Base-by-base conservation (phyloP, 1,140 invertebrate species). In the Hypsibius dujardini region DNA sequence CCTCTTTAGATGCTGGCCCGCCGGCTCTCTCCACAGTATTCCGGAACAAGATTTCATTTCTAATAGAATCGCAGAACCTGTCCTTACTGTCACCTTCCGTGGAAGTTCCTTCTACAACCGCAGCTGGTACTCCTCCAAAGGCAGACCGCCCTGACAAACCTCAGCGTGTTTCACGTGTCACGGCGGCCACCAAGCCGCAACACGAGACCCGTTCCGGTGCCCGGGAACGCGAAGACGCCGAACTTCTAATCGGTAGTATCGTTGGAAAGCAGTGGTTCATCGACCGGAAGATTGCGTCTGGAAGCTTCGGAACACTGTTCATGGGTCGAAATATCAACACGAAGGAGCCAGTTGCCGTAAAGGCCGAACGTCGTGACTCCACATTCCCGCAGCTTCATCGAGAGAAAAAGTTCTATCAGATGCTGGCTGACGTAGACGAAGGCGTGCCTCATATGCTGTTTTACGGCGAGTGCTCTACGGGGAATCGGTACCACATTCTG, bases 331-430 rank as follows among this genome's bases (percentile, higher is more conserved):
- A 67, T 42, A 67, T 67, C 62, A 12, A 67, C 62, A 67, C 7
- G 7, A 7, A 14, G 42, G 7, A 67, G 62, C 62, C 62, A 3
- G 62, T 67, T 3, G 62, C 62, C 62, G 42, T 67, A 3, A 67
- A 67, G 42, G 62, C 62, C 62, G 62, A 67, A 42, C 62, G 42
- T 3, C 12, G 3, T 12, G 62, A 67, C 7, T 67, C 7, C 7
- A 14, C 62, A 42, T 67, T 14, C 62, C 62, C 62, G 62, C 62
- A 67, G 42, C 62, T 67, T 3, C 62, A 67, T 67, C 62, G 62
- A 12, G 62, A 67, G 62, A 3, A 42, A 3, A 67, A 67, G 62
- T 67, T 67, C 62, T 67, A 67, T 42, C 62, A 67, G 62, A 42
- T 67, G 7, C 42, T 67, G 7, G 42, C 7, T 42, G 62, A 42